Base-by-base conservation (phyloP, 2,797 vertebrate genomes). In the Phoebastria nigripes region DNA sequence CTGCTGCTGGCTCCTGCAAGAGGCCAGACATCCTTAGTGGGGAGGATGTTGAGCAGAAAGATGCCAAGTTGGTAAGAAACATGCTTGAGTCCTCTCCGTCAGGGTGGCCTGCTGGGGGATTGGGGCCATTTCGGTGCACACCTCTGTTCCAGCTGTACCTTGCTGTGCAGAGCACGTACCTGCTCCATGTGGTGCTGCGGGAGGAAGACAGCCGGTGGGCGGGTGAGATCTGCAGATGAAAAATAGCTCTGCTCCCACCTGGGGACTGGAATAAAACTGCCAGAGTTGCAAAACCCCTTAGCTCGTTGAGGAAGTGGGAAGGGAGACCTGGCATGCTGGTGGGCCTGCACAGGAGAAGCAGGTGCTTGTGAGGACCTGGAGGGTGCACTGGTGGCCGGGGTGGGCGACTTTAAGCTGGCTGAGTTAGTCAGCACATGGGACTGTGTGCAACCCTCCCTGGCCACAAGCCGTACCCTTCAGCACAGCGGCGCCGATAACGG, bases 121-220 rank as follows among this genome's bases (percentile, higher is more conserved):
- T 6, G 5, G 41, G 37, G 33, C 46, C 0, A 2, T 59, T 52
- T 29, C 1, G 2, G 25, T 26, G 29, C 2, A 0, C 19, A 21
- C 2, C 26, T 8, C 8, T 11, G 8, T 13, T 4, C 7, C 0
- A 18, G 37, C 16, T 41, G 59, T 4, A 17, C 42, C 28, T 15
- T 8, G 47, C n/a, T 5, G 37, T 28, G 63, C 58, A 5, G 26
- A 13, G 26, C 12, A 4, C 1, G 1, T 4, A 51, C 9, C 44
- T 0, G 0, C 41, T 2, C 28, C 0, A 0, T 1, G 1, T 4
- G 28, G 42, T 15, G 25, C 55, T 15, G 37, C 54, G 17, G 42
- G 9, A 15, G n/a, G 18, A 5, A 8, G 29, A 2, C 12, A 52
- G 15, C 1, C 1, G 0, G 24, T 1, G 29, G 7, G 2, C 2